Percentiles rank a stretch among this genome's conserved stretches.
phyloP scores from a whole-genome alignment of 1,140 invertebrate species.

The Belonocnema kinseyi region DNA sequence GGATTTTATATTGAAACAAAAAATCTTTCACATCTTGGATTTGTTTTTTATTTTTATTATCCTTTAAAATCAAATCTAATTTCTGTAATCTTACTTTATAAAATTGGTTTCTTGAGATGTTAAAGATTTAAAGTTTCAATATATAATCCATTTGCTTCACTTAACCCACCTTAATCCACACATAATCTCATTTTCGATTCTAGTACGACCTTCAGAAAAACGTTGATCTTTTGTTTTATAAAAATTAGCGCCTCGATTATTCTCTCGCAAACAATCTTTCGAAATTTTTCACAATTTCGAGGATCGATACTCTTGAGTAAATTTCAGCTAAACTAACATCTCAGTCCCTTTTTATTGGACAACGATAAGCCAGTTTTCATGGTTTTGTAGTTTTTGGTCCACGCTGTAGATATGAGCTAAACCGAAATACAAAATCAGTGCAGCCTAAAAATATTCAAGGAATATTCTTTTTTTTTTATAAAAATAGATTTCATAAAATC shows the following conservation, averaged over 20 bases:
- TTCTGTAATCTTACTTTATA: neutral
- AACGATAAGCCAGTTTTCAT: slow-evolving; percentile 10
- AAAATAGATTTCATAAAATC: slow-evolving; percentile 24
- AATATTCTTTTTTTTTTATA: neutral
- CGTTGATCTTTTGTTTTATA: neutral
- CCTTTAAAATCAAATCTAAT: neutral
- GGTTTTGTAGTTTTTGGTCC: slow-evolving; percentile 37
- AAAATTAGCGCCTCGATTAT: neutral
- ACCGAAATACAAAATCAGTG: slow-evolving; percentile 31
- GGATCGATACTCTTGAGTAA: neutral
- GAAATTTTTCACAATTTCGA: neutral
- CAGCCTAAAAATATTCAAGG: slow-evolving; percentile 12
- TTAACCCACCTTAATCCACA: too few relatives aligned
- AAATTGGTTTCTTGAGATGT: neutral
- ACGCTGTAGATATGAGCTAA: slow-evolving; percentile 40
- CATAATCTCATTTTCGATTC: neutral
- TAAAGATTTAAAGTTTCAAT: neutral
- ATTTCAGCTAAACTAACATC: neutral
- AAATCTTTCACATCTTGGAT: neutral
- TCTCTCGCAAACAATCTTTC: neutral
- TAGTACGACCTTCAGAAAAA: neutral
- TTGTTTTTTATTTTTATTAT: neutral
- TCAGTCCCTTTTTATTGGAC: neutral
- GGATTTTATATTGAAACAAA: slow-evolving; percentile 4
- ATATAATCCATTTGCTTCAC: neutral